phyloP scores from a whole-genome alignment of 1,140 invertebrate species.

The Drosophila tsacasi region DNA sequence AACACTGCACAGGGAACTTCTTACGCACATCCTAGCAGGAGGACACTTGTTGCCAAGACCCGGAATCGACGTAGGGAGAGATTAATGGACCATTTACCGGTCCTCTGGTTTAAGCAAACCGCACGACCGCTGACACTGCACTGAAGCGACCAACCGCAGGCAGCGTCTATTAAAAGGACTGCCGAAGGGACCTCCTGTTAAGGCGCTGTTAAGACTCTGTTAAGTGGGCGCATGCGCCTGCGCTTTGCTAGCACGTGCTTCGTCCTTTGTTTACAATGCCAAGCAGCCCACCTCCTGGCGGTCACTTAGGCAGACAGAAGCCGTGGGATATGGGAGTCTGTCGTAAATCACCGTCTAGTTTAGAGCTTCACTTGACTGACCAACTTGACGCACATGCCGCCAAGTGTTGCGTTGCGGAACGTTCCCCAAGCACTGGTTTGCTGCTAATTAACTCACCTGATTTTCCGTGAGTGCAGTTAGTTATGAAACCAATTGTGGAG shows the following conservation, averaged over 20 bases:
- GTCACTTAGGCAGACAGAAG: not conserved
- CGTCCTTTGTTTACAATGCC: constrained; percentile 58
- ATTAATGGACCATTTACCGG: not conserved
- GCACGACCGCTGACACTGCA: constrained; percentile 37
- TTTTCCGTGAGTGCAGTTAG: not conserved
- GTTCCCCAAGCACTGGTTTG: not conserved
- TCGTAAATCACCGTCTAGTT: constrained; percentile 11
- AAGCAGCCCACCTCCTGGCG: constrained; percentile 12
- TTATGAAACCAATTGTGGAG: not conserved
- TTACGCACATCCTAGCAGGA: constrained; percentile 33
- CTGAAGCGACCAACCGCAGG: constrained; percentile 26
- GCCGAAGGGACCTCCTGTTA: constrained; percentile 30
- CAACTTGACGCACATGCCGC: not conserved
- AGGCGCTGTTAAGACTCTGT: constrained; percentile 43
- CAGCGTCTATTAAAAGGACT: constrained; percentile 36
- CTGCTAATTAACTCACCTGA: constrained; percentile 17
- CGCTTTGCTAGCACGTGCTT: constrained; percentile 45
- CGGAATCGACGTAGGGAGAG: constrained; percentile 9
- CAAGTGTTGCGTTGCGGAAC: not conserved
- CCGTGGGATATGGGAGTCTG: not conserved
- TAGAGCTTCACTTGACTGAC: not conserved
- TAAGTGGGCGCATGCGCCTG: constrained; percentile 51
- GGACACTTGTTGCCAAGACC: constrained; percentile 64
- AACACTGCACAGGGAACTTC: constrained; percentile 22
- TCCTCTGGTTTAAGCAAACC: constrained; percentile 8